Percentiles rank a stretch among this genome's conserved stretches.
Evolutionary conservation across 2,797 vertebrate genomes (phyloP).

Genomic region (Etheostoma perlongum): DNA sequence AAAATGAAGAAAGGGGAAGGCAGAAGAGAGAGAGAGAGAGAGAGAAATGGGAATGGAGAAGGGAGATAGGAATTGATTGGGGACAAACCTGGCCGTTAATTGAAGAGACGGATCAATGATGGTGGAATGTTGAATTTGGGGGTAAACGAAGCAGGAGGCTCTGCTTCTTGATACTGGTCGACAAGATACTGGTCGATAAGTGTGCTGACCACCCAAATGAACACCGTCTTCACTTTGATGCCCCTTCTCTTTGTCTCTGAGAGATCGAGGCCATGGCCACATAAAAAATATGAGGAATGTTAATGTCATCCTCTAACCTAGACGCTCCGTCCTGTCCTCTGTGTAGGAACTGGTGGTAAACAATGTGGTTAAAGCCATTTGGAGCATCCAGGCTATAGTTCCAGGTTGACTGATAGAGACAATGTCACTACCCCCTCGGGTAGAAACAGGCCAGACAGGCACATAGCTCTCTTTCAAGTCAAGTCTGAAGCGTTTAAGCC

Average conservation of each 20-base stretch:
- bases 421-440: constrained; percentile 61
- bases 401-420: constrained; percentile 78
- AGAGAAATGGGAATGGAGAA: constrained; percentile 52
- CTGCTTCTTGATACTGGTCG: constrained; percentile 29
- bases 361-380: constrained; percentile 72
- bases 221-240: constrained; percentile 84
- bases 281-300: constrained; percentile 83
- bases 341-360: constrained; percentile 73
- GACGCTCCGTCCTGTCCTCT: constrained; percentile 52
- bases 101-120: constrained; percentile 77
- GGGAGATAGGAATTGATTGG: constrained; percentile 79
- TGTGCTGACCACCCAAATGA: constrained; percentile 62
- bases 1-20: constrained; percentile 67
- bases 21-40: constrained; percentile 48
- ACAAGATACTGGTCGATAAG: constrained; percentile 33
- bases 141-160: constrained; percentile 49
- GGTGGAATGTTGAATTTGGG: constrained; percentile 74
- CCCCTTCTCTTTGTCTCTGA: constrained; percentile 82
- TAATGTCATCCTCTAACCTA: constrained; percentile 66
- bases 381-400: constrained; percentile 72
- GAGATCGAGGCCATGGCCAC: constrained; percentile 85
- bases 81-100: constrained; percentile 74
- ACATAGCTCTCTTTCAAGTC: constrained; percentile 58
- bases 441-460: constrained; percentile 45
- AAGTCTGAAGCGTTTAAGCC: constrained; percentile 70